Conservation (phyloP, 2,797 vertebrate genomes). For the Siniperca scherzeri region DNA sequence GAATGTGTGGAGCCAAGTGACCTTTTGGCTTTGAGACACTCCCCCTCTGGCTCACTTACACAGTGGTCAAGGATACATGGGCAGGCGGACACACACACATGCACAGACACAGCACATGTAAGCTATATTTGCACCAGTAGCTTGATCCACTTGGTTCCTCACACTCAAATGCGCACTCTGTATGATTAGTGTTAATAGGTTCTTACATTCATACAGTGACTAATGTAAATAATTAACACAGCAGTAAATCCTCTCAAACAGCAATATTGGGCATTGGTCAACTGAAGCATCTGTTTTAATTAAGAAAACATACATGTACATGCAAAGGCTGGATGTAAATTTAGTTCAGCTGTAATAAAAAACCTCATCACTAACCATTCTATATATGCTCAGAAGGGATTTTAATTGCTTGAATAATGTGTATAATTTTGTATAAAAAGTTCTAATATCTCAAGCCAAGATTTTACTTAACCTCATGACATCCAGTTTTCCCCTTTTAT, state of each 20-base stretch:
- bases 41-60: constrained; percentile 69
- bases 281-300: neutral
- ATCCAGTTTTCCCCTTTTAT: neutral
- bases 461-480: neutral
- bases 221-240: constrained; percentile 22
- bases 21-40: constrained; percentile 69
- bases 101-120: constrained; percentile 10
- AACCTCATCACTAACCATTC: neutral
- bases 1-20: constrained; percentile 74
- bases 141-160: neutral
- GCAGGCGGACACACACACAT: constrained; percentile 50
- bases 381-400: neutral
- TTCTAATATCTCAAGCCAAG: neutral
- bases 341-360: neutral
- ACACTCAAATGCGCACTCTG: constrained; percentile 16
- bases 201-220: neutral
- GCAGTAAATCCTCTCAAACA: constrained; percentile 8
- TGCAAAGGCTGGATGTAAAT: neutral
- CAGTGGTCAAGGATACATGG: constrained; percentile 76
- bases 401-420: neutral
- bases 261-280: neutral
- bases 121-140: neutral
- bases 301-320: neutral
- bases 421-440: neutral
- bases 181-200: constrained; percentile 10